phyloP scores from a whole-genome alignment of 1,140 invertebrate genomes.

The Bombus ignitus region DNA sequence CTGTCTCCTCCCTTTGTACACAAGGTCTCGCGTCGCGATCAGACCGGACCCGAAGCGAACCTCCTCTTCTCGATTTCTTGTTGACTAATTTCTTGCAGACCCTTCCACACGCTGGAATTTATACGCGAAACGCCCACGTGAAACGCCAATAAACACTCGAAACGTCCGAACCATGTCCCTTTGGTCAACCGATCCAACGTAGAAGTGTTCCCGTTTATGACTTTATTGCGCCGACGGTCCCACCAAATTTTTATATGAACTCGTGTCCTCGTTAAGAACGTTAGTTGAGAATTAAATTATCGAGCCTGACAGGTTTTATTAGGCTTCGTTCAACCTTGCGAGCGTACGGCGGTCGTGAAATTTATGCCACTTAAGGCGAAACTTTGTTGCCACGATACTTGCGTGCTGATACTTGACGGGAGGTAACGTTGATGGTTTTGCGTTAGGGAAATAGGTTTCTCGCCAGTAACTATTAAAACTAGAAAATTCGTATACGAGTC shows the following conservation, averaged over 20 bases:
- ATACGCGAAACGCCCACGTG: conserved; percentile 47
- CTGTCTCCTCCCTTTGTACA: conserved; percentile 56
- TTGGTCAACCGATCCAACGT: background rate
- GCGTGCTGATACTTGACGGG: no score
- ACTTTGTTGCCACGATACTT: no score
- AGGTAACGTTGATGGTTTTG: no score
- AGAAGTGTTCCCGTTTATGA: conserved; percentile 35
- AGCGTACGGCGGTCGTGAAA: no score
- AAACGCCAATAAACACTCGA: conserved; percentile 30
- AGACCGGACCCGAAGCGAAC: conserved; percentile 3
- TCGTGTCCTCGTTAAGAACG: conserved; percentile 35
- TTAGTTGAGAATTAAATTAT: background rate
- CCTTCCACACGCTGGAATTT: conserved; percentile 45
- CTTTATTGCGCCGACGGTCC: conserved; percentile 39
- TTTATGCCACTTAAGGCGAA: no score
- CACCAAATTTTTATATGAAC: conserved; percentile 41
- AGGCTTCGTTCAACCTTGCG: no score
- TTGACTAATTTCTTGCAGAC: conserved; percentile 52
- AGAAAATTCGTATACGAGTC: no score
- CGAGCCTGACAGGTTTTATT: no score
- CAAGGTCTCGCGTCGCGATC: conserved; percentile 43
- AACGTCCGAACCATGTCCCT: background rate
- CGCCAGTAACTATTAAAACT: no score
- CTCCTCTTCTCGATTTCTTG: conserved; percentile 42
- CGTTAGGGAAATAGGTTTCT: no score